These are phyloP conservation scores for Merodon equestris DNA, from an alignment of 2,888 invertebrate species.

Conservation along the genomic window DNA sequence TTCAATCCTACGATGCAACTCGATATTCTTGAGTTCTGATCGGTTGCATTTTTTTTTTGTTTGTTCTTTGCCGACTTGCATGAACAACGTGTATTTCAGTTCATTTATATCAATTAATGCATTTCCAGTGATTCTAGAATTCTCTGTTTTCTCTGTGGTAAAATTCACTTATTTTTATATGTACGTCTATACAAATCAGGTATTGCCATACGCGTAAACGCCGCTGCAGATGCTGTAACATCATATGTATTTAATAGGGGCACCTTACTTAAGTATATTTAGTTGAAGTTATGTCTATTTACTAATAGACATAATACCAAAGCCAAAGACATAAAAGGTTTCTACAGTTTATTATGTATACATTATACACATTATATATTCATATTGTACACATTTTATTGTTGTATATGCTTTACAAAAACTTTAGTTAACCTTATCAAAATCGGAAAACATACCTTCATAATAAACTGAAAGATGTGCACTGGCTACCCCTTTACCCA, in stretches of 20 bases:
- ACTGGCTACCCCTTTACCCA: conserved; percentile 52
- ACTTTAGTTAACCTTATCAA: too few relatives aligned
- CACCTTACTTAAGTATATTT: too few relatives aligned
- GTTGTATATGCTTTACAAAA: too few relatives aligned
- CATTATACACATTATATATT: too few relatives aligned
- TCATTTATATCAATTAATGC: conserved; percentile 45
- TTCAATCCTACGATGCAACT: conserved; percentile 47
- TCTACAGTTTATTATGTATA: too few relatives aligned
- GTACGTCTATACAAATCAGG: conserved; percentile 29
- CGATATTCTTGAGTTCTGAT: conserved; percentile 64
- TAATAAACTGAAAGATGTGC: conserved; percentile 54
- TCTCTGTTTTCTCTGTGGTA: conserved; percentile 63
- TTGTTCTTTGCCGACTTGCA: conserved; percentile 65
- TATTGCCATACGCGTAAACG: conserved; percentile 54
- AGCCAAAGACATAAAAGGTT: too few relatives aligned
- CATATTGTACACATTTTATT: too few relatives aligned
- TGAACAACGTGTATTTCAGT: conserved; percentile 31
- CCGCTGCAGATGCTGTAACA: conserved; percentile 42
- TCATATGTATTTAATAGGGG: not conserved
- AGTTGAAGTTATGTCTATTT: too few relatives aligned
- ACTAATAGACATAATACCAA: too few relatives aligned
- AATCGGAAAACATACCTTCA: too few relatives aligned
- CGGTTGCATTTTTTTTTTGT: conserved; percentile 59
- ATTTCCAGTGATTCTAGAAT: conserved; percentile 55
- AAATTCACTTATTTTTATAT: conserved; percentile 19